Conservation (phyloP, 1,140 invertebrate species). For the Mamestra configurata region DNA sequence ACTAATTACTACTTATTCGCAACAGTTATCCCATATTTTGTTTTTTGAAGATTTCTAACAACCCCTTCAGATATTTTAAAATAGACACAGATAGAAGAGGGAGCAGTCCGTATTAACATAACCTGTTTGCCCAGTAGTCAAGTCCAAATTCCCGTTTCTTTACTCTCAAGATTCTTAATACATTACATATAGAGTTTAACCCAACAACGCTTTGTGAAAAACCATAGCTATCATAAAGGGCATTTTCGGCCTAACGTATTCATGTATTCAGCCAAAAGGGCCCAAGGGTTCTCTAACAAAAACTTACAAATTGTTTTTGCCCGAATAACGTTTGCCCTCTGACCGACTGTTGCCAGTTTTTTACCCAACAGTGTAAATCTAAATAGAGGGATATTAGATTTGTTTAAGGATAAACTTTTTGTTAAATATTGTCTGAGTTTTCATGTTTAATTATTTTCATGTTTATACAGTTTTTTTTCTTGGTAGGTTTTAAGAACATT, state of each 20-base stretch:
- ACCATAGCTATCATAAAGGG: constrained; percentile 55
- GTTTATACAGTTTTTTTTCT: too few relatives aligned
- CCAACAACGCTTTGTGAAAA: constrained; percentile 50
- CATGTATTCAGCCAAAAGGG: constrained; percentile 66
- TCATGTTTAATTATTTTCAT: neutral
- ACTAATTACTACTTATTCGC: too few relatives aligned
- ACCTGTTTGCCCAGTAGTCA: neutral
- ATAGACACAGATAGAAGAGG: too few relatives aligned
- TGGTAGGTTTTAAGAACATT: too few relatives aligned
- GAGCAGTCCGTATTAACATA: neutral
- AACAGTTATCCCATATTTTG: too few relatives aligned
- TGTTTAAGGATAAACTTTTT: constrained; percentile 38
- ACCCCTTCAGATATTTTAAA: too few relatives aligned
- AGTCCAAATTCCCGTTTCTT: neutral
- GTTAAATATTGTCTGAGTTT: constrained; percentile 22
- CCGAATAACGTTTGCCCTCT: constrained; percentile 63
- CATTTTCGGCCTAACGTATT: constrained; percentile 61
- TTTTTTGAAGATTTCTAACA: too few relatives aligned
- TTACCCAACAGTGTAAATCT: constrained; percentile 43
- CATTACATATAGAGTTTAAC: constrained; percentile 45
- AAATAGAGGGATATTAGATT: constrained; percentile 48
- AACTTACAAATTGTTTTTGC: constrained; percentile 71
- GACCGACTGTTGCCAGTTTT: constrained; percentile 53
- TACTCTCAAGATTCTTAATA: constrained; percentile 17
- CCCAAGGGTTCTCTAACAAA: constrained; percentile 59